Base-by-base conservation (phyloP, 2,113 vertebrate genomes). In the Acanthochromis polyacanthus region DNA sequence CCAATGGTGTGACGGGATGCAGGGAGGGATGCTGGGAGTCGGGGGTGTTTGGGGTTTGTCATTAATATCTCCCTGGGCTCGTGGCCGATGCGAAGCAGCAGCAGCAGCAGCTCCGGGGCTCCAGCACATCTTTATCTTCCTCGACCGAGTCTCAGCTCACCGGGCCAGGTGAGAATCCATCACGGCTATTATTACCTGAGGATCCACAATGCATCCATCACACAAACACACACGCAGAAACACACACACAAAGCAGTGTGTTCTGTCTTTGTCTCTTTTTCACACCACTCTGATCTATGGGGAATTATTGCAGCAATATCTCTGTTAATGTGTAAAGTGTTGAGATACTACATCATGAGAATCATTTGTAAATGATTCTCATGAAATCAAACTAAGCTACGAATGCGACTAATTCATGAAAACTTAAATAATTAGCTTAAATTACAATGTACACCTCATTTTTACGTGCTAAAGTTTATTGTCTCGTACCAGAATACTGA, bases 121-220 rank as follows among this genome's bases (percentile, higher is more conserved):
- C 38, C 52, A 16, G 9, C 61, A 38, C 81, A 76, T 88, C 81
- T 89, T 89, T 45, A 82, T 89, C 78, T 81, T 83, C 66, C 57
- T 83, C 15, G 20, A 57, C 59, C 4, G 57, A 57, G 83, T 46
- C 3, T 60, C 80, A 30, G 80, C 75, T 76, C 40, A 0, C 53
- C 19, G 7, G 72, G 56, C 82, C 80, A 78, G 83, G 60, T 86
- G 87, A 81, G 80, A 83, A 88, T 86, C 80, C 80, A 88, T 88
- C 86, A 86, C 61, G 52, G 77, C 81, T 81, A 72, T 83, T 81
- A 83, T 88, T 88, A 88, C 83, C 83, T 71, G 65, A 69, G 65
- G 73, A 69, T 80, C 7, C 2, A 20, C 77, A 48, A 61, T 19
- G 57, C 76, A 88, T 85, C 80, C 65, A 83, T 85, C 86, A 79